Conservation (phyloP, 2,797 vertebrate genomes). For the Phylloscopus collybita region DNA sequence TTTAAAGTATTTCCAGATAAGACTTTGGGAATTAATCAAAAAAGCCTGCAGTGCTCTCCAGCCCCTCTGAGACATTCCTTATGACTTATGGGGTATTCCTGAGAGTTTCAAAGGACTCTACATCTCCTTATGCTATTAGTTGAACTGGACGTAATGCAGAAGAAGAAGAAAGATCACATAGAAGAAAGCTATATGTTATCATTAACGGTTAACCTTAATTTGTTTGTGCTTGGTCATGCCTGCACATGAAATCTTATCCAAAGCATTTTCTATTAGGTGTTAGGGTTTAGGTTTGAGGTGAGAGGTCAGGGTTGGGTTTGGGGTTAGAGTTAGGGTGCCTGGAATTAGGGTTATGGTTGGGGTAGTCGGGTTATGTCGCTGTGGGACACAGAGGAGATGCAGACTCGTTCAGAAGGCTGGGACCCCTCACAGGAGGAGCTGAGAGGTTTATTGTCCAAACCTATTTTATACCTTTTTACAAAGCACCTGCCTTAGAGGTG, state of each 20-base stretch:
- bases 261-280: not conserved
- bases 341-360: not conserved
- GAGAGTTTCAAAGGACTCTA: not conserved
- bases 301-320: not conserved
- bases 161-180: not conserved
- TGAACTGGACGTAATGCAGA: not conserved
- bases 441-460: too few species aligned
- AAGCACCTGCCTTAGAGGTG: too few species aligned
- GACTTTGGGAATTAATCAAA: not conserved
- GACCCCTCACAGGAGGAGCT: too few species aligned
- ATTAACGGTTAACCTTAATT: not conserved
- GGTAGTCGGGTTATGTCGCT: too few species aligned
- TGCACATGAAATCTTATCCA: not conserved
- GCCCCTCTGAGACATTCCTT: accelerated
- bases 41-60: not conserved
- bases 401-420: too few species aligned
- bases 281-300: not conserved
- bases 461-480: too few species aligned
- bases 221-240: not conserved
- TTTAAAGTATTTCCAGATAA: not conserved
- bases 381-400: too few species aligned
- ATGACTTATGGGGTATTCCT: not conserved
- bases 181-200: not conserved
- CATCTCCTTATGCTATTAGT: not conserved
- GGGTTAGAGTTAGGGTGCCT: not conserved